Evolutionary conservation across 1,140 invertebrate species (phyloP).

Genomic region (Brachionus angularis): DNA sequence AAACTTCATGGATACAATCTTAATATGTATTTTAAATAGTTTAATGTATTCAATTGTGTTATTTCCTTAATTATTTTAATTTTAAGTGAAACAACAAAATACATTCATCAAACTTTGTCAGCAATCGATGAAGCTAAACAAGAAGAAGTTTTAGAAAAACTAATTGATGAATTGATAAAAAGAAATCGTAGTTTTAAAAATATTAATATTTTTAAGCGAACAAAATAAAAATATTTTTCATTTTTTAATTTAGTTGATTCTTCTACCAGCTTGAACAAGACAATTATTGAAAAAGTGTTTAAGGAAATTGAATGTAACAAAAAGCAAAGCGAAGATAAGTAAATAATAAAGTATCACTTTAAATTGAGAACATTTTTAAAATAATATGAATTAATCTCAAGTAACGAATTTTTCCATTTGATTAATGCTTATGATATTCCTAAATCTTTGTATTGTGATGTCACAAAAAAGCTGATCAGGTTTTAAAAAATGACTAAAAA

Average conservation of each 20-base stretch:
- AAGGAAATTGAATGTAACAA: neutral
- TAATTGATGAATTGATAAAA: constrained; percentile 67
- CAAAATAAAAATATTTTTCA: neutral
- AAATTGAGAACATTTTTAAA: neutral
- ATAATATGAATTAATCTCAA: constrained; percentile 48
- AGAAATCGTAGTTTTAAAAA: constrained; percentile 58
- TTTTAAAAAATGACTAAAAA: constrained; percentile 47
- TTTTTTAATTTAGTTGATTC: constrained; percentile 7
- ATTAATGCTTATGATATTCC: constrained; percentile 77
- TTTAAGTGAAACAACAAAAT: constrained; percentile 60
- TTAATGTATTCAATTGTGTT: neutral
- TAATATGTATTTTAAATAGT: neutral
- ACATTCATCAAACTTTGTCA: constrained; percentile 62
- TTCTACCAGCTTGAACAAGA: neutral
- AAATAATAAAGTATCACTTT: neutral
- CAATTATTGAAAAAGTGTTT: neutral
- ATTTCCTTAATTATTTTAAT: neutral
- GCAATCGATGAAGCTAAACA: constrained; percentile 60
- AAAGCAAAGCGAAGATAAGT: neutral
- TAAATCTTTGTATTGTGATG: constrained; percentile 69
- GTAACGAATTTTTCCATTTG: constrained; percentile 68
- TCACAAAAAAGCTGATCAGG: constrained; percentile 72
- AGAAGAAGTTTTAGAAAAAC: constrained; percentile 63
- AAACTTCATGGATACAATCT: constrained; percentile 29
- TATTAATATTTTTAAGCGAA: neutral